These are phyloP conservation scores for Dorcus hopei DNA, from an alignment of 2,888 invertebrate species.

Conservation along the genomic window DNA sequence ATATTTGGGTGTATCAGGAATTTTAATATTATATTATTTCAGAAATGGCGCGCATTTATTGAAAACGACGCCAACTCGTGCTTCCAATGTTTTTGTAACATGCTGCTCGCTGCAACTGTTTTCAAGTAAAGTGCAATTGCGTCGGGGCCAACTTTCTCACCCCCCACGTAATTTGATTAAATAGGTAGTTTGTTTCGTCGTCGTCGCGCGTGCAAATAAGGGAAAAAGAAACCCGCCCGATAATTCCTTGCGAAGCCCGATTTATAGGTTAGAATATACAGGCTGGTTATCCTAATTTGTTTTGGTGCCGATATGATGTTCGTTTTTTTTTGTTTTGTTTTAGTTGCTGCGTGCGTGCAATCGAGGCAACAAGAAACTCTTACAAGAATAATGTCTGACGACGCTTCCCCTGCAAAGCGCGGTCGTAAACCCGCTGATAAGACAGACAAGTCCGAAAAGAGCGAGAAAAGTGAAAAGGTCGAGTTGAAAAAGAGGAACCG, in stretches of 20 bases:
- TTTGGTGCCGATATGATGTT: no score
- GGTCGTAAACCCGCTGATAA: slow-evolving; percentile 45
- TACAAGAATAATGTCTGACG: slow-evolving; percentile 42
- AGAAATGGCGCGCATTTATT: slow-evolving; percentile 27
- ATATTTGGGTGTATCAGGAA: slow-evolving; percentile 47
- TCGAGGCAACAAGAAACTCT: no score
- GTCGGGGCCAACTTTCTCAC: not conserved
- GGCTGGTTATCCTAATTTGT: no score
- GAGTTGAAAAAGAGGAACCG: slow-evolving; percentile 24
- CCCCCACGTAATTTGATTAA: no score
- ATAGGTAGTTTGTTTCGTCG: no score
- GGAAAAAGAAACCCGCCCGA: no score
- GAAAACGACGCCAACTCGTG: slow-evolving; percentile 11
- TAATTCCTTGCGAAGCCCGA: no score
- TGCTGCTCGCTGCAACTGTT: not conserved
- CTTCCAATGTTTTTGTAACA: slow-evolving; percentile 9
- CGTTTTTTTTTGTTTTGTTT: no score
- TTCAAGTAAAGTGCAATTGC: not conserved
- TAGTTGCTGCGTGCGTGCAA: no score
- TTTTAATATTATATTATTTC: slow-evolving; percentile 49
- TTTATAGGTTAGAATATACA: no score
- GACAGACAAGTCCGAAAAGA: slow-evolving; percentile 21
- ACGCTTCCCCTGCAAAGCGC: slow-evolving; percentile 49
- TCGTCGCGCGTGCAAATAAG: no score
- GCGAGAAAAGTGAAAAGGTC: slow-evolving; percentile 30